These are phyloP conservation scores for Noctua fimbriata DNA, from an alignment of 2,888 invertebrate species.

Conservation along the genomic window DNA sequence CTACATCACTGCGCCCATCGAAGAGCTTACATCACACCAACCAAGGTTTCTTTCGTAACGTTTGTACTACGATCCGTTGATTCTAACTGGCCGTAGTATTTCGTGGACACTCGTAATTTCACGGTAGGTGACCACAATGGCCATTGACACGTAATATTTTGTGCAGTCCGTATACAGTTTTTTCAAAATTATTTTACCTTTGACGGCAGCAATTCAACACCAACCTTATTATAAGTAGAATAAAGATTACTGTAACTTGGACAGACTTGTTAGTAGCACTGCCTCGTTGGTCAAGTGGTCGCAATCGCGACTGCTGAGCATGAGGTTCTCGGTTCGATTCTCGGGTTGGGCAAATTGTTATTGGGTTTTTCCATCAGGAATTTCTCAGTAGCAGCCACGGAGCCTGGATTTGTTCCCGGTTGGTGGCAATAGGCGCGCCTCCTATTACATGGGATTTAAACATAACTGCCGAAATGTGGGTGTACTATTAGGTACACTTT, in stretches of 20 bases:
- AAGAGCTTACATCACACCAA: slow-evolving; percentile 54
- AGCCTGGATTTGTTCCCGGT: too few species aligned
- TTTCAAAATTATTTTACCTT: background rate
- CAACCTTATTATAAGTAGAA: background rate
- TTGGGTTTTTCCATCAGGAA: too few species aligned
- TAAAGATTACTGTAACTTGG: background rate
- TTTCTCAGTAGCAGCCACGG: too few species aligned
- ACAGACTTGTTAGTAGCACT: too few species aligned
- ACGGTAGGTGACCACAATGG: slow-evolving; percentile 58
- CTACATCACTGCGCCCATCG: slow-evolving; percentile 25
- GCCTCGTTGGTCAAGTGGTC: too few species aligned
- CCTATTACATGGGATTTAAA: too few species aligned
- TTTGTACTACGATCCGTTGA: slow-evolving; percentile 49
- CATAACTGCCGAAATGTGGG: too few species aligned
- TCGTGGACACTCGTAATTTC: slow-evolving; percentile 59
- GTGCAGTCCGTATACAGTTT: slow-evolving; percentile 1
- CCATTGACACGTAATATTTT: slow-evolving; percentile 48
- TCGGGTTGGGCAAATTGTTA: too few species aligned
- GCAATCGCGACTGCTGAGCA: too few species aligned
- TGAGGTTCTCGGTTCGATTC: too few species aligned
- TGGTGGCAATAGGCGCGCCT: too few species aligned
- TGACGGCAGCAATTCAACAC: background rate
- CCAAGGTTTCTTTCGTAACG: slow-evolving; percentile 56
- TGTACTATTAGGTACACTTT: too few species aligned
- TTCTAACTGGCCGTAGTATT: slow-evolving; percentile 58